Percentiles rank a stretch among this genome's conserved stretches.
Conservation (phyloP, 2,888 invertebrate species). For the Lagria hirta region DNA sequence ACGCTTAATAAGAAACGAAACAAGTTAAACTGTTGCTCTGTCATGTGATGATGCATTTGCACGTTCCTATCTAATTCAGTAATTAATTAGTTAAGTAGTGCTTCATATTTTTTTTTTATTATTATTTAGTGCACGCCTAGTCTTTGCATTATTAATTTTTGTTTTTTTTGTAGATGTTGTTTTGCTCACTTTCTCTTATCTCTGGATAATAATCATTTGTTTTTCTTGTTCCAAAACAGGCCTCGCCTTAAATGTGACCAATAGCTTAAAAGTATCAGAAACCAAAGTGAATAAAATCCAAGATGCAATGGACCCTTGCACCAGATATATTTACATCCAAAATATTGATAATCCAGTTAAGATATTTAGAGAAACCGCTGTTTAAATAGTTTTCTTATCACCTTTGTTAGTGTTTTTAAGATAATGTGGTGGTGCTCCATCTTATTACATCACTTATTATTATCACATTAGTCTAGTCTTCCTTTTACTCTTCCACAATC, state of each 20-base stretch:
- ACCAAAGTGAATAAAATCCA: slow-evolving; percentile 43
- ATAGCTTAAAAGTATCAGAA: slow-evolving; percentile 40
- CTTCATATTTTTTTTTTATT: too few species aligned
- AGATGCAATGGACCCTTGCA: slow-evolving; percentile 43
- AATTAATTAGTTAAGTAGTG: too few species aligned
- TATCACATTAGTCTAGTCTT: too few species aligned
- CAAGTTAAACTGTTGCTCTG: slow-evolving; percentile 18
- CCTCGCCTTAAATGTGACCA: slow-evolving; percentile 38
- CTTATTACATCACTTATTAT: too few species aligned
- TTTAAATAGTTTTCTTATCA: slow-evolving; percentile 40
- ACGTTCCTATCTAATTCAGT: slow-evolving; percentile 3
- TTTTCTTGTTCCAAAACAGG: slow-evolving; percentile 38
- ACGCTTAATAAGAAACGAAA: slow-evolving; percentile 4
- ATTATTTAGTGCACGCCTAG: slow-evolving; percentile 20
- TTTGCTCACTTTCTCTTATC: slow-evolving; percentile 27
- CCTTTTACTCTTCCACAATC: too few species aligned
- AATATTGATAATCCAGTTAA: slow-evolving; percentile 52
- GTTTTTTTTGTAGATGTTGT: slow-evolving; percentile 32
- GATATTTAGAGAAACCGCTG: slow-evolving; percentile 54
- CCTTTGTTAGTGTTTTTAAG: slow-evolving; percentile 14
- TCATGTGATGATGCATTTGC: slow-evolving; percentile 10
- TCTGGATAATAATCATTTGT: slow-evolving; percentile 22
- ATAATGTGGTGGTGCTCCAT: slow-evolving; percentile 29
- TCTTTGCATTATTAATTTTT: slow-evolving; percentile 15
- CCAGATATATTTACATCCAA: slow-evolving; percentile 52